These are phyloP conservation scores for Urocynchramus pylzowi DNA, from an alignment of 2,113 vertebrate species.

Conservation along the genomic window DNA sequence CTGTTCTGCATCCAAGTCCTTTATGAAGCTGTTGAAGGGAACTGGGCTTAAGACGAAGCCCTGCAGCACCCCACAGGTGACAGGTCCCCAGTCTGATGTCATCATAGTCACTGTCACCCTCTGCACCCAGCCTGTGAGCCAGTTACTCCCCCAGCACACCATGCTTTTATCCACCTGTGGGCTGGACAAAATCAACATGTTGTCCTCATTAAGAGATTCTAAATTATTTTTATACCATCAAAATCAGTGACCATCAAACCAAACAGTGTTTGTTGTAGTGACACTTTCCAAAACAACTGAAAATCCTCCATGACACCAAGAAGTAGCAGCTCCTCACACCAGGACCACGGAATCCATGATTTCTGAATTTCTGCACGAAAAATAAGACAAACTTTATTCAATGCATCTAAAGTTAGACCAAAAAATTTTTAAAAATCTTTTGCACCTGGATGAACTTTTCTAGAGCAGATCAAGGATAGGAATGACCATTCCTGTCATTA, in stretches of 20 bases:
- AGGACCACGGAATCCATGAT: neutral
- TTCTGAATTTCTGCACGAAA: neutral
- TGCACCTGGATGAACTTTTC: neutral
- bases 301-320: neutral
- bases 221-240: neutral
- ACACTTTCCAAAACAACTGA: neutral
- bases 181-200: neutral
- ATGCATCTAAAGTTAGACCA: neutral
- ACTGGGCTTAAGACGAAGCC: too few relatives aligned
- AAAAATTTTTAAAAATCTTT: neutral
- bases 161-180: neutral
- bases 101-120: neutral
- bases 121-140: neutral
- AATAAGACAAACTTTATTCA: neutral
- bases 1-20: neutral
- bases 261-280: neutral
- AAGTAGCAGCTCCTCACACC: neutral
- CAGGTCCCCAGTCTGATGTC: neutral
- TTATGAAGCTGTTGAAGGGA: neutral
- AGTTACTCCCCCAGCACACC: accelerated
- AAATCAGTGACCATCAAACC: neutral
- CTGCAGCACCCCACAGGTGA: neutral
- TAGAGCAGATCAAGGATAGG: neutral
- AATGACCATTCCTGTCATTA: neutral
- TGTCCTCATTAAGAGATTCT: neutral